Evolutionary conservation across 2,113 vertebrate species (phyloP).

Genomic region (Psittacara wagleri): DNA sequence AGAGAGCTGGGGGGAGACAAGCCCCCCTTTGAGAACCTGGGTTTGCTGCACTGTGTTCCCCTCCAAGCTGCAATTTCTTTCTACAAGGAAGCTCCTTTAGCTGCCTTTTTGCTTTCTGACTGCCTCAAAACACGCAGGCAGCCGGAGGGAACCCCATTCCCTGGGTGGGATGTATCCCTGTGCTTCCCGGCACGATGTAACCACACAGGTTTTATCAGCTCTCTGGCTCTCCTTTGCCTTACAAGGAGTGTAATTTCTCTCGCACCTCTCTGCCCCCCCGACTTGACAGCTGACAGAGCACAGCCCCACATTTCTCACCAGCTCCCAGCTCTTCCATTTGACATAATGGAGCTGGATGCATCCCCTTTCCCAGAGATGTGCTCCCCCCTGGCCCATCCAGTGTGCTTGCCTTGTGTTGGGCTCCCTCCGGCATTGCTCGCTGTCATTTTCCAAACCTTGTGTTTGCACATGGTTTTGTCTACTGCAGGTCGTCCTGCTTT

Average conservation of each 20-base stretch:
- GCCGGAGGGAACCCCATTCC: not conserved
- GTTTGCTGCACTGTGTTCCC: not conserved
- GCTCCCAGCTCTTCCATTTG: not conserved
- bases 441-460: not conserved
- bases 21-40: not conserved
- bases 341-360: not conserved
- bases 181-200: not conserved
- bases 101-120: not conserved
- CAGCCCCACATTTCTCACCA: slow-evolving; percentile 52
- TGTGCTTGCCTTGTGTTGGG: not conserved
- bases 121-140: not conserved
- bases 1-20: not conserved
- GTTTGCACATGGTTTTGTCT: not conserved
- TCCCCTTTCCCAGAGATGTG: rapidly evolving
- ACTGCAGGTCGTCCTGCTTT: not conserved
- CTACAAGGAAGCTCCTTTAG: not conserved
- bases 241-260: slow-evolving; percentile 57
- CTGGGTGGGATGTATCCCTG: rapidly evolving
- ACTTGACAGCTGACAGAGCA: slow-evolving; percentile 69
- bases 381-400: not conserved
- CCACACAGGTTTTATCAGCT: not conserved
- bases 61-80: not conserved
- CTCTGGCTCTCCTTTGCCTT: slow-evolving; percentile 52
- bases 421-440: not conserved
- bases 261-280: slow-evolving; percentile 19